Evolutionary conservation across 2,797 vertebrate genomes (phyloP).

Genomic region (Jordanella pulchra): DNA sequence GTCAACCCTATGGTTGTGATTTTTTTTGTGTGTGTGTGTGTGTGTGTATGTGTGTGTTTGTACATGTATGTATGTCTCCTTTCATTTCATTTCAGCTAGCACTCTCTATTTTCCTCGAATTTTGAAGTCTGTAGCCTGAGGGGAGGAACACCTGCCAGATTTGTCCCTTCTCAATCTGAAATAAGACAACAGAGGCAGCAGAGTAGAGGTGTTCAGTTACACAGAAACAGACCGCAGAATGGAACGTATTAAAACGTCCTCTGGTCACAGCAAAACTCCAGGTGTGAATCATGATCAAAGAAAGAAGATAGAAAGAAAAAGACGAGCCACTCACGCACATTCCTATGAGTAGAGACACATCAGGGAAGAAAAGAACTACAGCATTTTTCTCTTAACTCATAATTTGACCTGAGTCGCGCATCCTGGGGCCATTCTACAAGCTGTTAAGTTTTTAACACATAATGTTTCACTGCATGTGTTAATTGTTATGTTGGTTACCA

Average conservation of each 20-base stretch:
- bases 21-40: slow-evolving; percentile 27
- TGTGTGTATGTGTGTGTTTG: slow-evolving; percentile 8
- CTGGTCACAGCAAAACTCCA: slow-evolving; percentile 53
- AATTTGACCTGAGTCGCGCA: slow-evolving; percentile 69
- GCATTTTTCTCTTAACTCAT: slow-evolving; percentile 63
- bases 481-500: slow-evolving; percentile 75
- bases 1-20: slow-evolving; percentile 36
- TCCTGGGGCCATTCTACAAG: slow-evolving; percentile 71
- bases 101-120: slow-evolving; percentile 70
- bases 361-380: slow-evolving; percentile 36
- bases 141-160: slow-evolving; percentile 75
- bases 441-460: slow-evolving; percentile 78
- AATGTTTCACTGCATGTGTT: slow-evolving; percentile 78
- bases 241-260: slow-evolving; percentile 62
- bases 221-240: slow-evolving; percentile 57
- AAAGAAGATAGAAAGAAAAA: slow-evolving; percentile 14
- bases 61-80: slow-evolving; percentile 44
- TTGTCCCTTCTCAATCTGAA: slow-evolving; percentile 63
- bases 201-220: slow-evolving; percentile 73
- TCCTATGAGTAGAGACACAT: slow-evolving; percentile 49
- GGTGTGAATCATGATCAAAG: slow-evolving; percentile 63
- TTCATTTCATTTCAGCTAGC: slow-evolving; percentile 72
- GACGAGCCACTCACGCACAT: slow-evolving; percentile 27
- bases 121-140: slow-evolving; percentile 71
- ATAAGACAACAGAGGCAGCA: slow-evolving; percentile 74